phyloP scores from a whole-genome alignment of 2,113 vertebrate species.

The Globicephala melas region DNA sequence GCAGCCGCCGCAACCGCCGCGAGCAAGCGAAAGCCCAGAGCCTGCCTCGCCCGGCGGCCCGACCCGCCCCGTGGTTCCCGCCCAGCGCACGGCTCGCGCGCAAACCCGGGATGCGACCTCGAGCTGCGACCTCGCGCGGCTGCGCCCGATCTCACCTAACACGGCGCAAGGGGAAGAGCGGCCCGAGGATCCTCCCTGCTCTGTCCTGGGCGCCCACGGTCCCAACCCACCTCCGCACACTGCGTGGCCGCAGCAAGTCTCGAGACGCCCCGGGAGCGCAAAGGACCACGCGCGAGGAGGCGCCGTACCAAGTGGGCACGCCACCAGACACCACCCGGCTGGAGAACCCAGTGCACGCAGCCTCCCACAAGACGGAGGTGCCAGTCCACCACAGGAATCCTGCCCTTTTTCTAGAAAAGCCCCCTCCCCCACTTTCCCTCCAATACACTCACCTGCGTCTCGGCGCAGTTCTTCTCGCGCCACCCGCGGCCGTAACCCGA shows the following conservation, averaged over 20 bases:
- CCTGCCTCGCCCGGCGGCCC: neutral
- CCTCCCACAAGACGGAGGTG: neutral
- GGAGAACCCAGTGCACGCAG: neutral
- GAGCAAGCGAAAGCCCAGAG: neutral
- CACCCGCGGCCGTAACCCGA: neutral
- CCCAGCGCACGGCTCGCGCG: neutral
- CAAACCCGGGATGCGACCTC: slow-evolving; percentile 13
- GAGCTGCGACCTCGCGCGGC: slow-evolving; percentile 4
- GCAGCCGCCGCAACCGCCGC: neutral
- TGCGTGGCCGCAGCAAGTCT: neutral
- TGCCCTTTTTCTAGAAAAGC: neutral
- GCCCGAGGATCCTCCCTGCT: neutral
- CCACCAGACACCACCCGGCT: neutral
- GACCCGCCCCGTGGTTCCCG: slow-evolving; percentile 8
- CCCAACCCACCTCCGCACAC: slow-evolving; percentile 22
- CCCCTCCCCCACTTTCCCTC: slow-evolving; percentile 45
- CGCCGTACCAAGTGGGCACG: neutral
- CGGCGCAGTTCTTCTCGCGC: slow-evolving; percentile 34
- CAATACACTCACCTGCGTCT: slow-evolving; percentile 70
- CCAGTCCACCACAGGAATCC: neutral
- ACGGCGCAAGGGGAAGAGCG: too few species aligned
- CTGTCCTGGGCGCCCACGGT: neutral
- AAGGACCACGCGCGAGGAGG: neutral
- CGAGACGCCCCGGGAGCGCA: neutral
- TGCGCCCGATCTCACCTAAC: neutral